A percentile compares a stretch with the other conserved stretches of the same genome.
phyloP scores from a whole-genome alignment of 2,113 vertebrate genomes.

The Etheostoma spectabile region DNA sequence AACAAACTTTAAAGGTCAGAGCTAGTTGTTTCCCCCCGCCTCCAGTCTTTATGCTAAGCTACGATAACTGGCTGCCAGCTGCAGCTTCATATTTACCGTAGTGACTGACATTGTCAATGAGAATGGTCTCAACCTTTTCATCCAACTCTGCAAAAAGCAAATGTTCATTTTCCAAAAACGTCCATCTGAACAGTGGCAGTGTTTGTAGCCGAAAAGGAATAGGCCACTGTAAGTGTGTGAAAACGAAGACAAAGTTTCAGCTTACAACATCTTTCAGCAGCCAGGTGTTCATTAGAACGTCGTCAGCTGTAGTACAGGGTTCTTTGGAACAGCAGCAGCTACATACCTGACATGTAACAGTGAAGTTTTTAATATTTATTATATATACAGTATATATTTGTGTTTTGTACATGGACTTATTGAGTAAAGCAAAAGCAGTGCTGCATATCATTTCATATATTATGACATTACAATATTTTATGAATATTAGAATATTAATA shows the following conservation, averaged over 20 bases:
- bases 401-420: not conserved
- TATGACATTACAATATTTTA: too few species aligned
- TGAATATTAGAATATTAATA: not conserved
- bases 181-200: not conserved
- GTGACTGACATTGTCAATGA: not conserved
- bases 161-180: not conserved
- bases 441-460: too few species aligned
- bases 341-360: not conserved
- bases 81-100: not conserved
- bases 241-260: not conserved
- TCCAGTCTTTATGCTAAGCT: not conserved
- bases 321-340: conserved; percentile 3
- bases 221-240: not conserved
- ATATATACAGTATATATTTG: too few species aligned
- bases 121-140: not conserved
- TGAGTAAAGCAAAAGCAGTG: not conserved
- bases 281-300: not conserved
- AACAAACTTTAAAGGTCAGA: not conserved
- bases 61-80: not conserved
- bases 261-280: not conserved
- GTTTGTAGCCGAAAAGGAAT: not conserved
- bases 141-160: not conserved
- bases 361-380: not conserved
- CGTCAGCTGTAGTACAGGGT: not conserved
- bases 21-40: not conserved